Conservation (phyloP, 2,113 vertebrate genomes). For the Polyodon spathula region DNA sequence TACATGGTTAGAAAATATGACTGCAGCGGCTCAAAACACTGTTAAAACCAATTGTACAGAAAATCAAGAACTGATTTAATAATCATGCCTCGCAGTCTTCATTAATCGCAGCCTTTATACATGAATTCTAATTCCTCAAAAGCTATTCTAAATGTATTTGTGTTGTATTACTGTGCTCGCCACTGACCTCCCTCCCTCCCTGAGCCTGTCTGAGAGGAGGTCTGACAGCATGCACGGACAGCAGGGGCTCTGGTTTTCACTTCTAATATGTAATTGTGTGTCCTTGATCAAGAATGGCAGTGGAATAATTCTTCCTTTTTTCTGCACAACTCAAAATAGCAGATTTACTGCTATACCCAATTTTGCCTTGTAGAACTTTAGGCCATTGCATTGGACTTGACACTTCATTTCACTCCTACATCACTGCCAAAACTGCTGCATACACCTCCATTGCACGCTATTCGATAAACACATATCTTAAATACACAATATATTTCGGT, state of each 20-base stretch:
- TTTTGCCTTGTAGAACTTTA: background rate
- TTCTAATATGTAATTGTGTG: slow-evolving; percentile 1
- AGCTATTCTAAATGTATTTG: background rate
- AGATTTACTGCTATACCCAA: background rate
- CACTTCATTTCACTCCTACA: background rate
- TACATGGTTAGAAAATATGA: no score
- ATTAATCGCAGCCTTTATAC: no score
- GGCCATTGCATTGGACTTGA: background rate
- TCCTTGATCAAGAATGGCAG: slow-evolving; percentile 3
- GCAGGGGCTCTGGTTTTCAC: background rate
- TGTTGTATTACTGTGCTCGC: background rate
- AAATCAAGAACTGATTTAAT: no score
- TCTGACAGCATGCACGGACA: background rate
- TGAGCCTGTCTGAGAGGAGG: background rate
- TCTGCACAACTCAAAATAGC: background rate
- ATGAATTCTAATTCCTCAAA: background rate
- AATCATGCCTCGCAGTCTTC: no score
- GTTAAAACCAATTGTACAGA: no score
- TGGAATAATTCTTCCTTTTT: background rate
- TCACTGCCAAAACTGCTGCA: no score
- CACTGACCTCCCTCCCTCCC: no score
- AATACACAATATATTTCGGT: no score
- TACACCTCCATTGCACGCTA: no score
- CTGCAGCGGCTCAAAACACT: no score
- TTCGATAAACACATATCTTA: no score